Evolutionary conservation across 2,888 invertebrate species (phyloP), one percentile per base, ranked within the genome.

Genomic region (Eristalinus aeneus): DNA sequence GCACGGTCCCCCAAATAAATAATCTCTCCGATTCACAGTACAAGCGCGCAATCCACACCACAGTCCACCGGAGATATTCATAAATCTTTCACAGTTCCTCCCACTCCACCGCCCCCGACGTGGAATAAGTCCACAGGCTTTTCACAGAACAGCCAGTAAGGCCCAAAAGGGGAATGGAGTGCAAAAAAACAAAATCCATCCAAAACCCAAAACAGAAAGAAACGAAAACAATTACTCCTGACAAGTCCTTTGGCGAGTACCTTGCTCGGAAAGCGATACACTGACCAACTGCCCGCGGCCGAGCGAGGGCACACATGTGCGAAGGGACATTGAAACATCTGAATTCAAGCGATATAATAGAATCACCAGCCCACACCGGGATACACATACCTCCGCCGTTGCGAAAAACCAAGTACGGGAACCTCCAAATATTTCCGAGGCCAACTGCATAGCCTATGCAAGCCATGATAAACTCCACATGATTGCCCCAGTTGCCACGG

Each of bases 391-490:
- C 89, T 77, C 89, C 89, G 31, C 89, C 88, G 73, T 89, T 89
- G 22, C 89, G 88, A 81, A 88, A 89, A 8, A 88, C 89, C 34
- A 89, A 73, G 87, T 89, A 88, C 54, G 89, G 89, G 83, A 89
- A 89, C 73, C 89, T 83, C 89, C 89, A 89, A 80, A 89, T 88
- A 79, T 89, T 89, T n/a, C 89, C 89, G 23, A 89, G 80, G 64
- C 89, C 89, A 54, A 89, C 88, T 69, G 89, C 89, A 88, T 89
- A 89, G 36, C 88, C 88, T 60, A 89, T 65, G 75, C 89, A 89
- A 9, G 89, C 88, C 39, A 89, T 81, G 61, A 88, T 75, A 74
- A 89, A 89, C 86, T 89, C 88, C 60, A 89, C 16, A 46, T 84
- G 89, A 80, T 65, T 87, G 54, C 73, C 63, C 89, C 89, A 89